A percentile compares a stretch with the other conserved stretches of the same genome.
Conservation (phyloP, 30 jellyfish, hydroid and myxozoan species). For the Hydractinia symbiolongicarpus region DNA sequence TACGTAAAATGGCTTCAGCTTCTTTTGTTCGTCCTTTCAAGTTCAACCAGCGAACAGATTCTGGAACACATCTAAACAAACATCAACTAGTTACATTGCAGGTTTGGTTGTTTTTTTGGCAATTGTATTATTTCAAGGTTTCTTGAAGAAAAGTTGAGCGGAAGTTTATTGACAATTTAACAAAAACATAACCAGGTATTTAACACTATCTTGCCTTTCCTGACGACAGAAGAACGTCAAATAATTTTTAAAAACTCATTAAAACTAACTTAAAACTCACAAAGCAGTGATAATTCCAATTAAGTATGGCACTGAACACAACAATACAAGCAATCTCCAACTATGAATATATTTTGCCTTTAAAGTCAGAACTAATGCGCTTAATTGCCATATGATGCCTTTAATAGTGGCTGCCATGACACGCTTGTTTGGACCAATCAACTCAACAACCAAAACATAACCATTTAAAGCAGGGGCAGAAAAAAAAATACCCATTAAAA, state of each 20-base stretch:
- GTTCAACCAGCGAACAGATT: constrained; percentile 72
- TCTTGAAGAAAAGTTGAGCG: too few relatives aligned
- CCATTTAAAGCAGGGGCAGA: constrained; percentile 51
- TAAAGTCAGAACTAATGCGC: constrained; percentile 35
- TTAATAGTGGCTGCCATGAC: constrained; percentile 35
- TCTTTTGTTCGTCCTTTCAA: constrained; percentile 31
- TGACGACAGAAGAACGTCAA: too few relatives aligned
- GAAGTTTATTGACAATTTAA: too few relatives aligned
- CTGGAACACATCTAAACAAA: constrained; percentile 53
- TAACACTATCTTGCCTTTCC: too few relatives aligned
- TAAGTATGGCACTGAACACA: constrained; percentile 71
- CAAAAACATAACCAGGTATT: too few relatives aligned
- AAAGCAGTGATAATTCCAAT: constrained; percentile 17
- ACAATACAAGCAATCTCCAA: constrained; percentile 55
- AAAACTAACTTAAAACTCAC: constrained; percentile 40
- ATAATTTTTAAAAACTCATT: too few relatives aligned
- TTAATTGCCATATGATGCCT: constrained; percentile 43
- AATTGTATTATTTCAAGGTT: too few relatives aligned
- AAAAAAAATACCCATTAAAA: constrained; percentile 40
- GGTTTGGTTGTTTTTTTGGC: too few relatives aligned
- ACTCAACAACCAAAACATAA: constrained; percentile 49
- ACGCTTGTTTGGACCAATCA: constrained; percentile 61
- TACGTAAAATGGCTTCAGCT: constrained; percentile 34
- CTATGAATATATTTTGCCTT: constrained; percentile 48
- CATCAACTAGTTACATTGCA: neutral